Percentiles rank a stretch among this genome's conserved stretches.
Conservation (phyloP, 1,140 invertebrate species). For the Drosophila bifasciata region DNA sequence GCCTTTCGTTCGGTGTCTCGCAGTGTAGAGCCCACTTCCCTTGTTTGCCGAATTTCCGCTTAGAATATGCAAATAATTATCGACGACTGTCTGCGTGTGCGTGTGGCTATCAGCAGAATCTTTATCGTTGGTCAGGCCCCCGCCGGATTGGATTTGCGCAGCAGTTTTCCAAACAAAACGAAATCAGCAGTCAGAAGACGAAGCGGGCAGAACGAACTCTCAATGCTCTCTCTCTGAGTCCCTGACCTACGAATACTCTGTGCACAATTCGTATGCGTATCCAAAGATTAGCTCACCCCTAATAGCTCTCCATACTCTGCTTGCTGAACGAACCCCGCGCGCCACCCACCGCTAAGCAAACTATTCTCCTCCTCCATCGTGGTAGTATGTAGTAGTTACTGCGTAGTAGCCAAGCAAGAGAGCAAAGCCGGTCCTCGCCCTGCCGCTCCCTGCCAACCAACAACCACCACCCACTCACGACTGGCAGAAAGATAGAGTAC, state of each 20-base stretch:
- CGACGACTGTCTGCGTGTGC: too few species aligned
- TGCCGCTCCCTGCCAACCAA: not conserved
- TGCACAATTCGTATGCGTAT: too few species aligned
- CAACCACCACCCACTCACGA: slow-evolving; percentile 1
- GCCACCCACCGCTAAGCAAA: slow-evolving; percentile 7
- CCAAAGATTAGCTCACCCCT: not conserved
- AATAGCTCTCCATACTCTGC: too few species aligned
- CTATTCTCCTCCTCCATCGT: slow-evolving; percentile 18
- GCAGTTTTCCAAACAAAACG: slow-evolving; percentile 40
- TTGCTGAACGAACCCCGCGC: not conserved
- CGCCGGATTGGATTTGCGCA: slow-evolving; percentile 56
- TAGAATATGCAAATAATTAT: slow-evolving; percentile 22
- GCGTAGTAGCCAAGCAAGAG: slow-evolving; percentile 52
- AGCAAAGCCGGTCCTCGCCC: not conserved
- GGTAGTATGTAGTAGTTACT: slow-evolving; percentile 24
- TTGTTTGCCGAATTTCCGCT: too few species aligned
- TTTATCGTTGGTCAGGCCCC: slow-evolving; percentile 10
- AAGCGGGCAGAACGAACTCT: slow-evolving; percentile 2
- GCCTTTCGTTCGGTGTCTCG: too few species aligned
- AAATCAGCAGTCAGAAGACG: slow-evolving; percentile 2
- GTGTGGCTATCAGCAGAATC: slow-evolving; percentile 12
- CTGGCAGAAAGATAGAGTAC: slow-evolving; percentile 46
- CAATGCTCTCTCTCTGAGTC: slow-evolving; percentile 38
- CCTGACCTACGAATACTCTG: slow-evolving; percentile 26
- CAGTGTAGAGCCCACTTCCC: too few species aligned